Evolutionary conservation across 2,888 invertebrate species (phyloP).

Genomic region (Unio pictorum): DNA sequence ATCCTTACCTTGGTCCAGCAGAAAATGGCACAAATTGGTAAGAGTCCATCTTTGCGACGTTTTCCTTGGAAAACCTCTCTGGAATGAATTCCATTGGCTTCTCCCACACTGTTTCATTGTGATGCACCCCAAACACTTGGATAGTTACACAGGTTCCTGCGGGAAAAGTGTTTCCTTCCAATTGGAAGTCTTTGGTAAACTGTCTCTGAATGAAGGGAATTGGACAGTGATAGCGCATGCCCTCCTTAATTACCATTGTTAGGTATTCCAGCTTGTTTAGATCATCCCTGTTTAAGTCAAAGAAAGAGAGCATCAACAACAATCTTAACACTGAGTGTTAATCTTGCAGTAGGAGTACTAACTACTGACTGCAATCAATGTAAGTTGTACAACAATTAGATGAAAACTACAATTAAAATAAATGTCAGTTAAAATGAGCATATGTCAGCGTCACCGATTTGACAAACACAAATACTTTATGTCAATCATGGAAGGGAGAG

Average conservation of each 20-base stretch:
- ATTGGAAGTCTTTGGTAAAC: conserved; percentile 32
- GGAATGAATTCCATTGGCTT: conserved; percentile 36
- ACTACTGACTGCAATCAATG: too few species aligned
- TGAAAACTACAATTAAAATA: too few species aligned
- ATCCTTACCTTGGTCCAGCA: conserved; percentile 40
- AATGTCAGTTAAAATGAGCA: too few species aligned
- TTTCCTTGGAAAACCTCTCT: conserved; percentile 40
- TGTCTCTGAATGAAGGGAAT: conserved; percentile 49
- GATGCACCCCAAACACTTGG: conserved; percentile 51
- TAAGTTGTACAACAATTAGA: too few species aligned
- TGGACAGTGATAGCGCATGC: conserved; percentile 48
- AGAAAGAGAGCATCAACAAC: too few species aligned
- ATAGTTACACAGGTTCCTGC: conserved; percentile 38
- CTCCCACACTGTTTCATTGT: conserved; percentile 46
- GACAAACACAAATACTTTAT: too few species aligned
- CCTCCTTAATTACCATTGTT: conserved; percentile 56
- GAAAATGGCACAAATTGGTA: conserved; percentile 44
- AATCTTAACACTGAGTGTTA: too few species aligned
- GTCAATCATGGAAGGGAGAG: too few species aligned
- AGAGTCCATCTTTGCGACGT: conserved; percentile 28
- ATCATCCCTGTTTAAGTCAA: conserved; percentile 39
- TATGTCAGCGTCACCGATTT: too few species aligned
- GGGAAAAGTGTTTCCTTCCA: conserved; percentile 51
- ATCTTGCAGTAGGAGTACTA: too few species aligned
- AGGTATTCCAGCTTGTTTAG: conserved; percentile 45